These are phyloP conservation scores for Zoroaster sp. DNA, from an alignment of 53 echinoderm and acorn worm genomes.

Conservation along the genomic window DNA sequence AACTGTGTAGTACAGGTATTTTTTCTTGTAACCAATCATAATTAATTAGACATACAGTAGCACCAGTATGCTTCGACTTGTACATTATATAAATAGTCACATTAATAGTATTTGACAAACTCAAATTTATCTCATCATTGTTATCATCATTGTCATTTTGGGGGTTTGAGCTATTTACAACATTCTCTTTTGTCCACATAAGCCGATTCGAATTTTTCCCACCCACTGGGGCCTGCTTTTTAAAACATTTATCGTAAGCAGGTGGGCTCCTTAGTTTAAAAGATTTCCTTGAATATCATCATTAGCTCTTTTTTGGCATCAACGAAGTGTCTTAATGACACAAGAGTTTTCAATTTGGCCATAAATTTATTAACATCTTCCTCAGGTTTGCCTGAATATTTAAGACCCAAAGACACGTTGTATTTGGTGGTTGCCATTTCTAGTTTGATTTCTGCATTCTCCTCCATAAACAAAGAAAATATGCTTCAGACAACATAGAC, in stretches of 20 bases:
- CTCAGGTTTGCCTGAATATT: not conserved
- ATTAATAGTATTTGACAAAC: not conserved
- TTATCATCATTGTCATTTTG: not conserved
- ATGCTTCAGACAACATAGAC: not conserved
- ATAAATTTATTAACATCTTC: not conserved
- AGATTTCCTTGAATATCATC: not conserved
- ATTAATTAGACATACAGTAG: too few species aligned
- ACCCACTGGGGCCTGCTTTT: not conserved
- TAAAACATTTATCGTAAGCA: not conserved
- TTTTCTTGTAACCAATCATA: too few species aligned
- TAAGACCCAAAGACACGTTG: not conserved
- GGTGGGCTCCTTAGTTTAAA: not conserved
- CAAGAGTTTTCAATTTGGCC: not conserved
- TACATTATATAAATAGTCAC: too few species aligned
- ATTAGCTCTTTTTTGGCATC: not conserved
- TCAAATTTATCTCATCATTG: not conserved
- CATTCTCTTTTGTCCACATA: too few species aligned
- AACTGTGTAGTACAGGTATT: too few species aligned
- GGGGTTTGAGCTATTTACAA: too few species aligned
- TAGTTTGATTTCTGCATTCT: not conserved
- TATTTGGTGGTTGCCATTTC: constrained; percentile 1
- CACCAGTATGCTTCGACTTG: too few species aligned
- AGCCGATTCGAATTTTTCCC: not conserved
- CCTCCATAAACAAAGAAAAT: not conserved
- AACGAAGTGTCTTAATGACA: not conserved